Base-by-base conservation (phyloP, 2,797 vertebrate genomes). In the Kryptopterus vitreolus region DNA sequence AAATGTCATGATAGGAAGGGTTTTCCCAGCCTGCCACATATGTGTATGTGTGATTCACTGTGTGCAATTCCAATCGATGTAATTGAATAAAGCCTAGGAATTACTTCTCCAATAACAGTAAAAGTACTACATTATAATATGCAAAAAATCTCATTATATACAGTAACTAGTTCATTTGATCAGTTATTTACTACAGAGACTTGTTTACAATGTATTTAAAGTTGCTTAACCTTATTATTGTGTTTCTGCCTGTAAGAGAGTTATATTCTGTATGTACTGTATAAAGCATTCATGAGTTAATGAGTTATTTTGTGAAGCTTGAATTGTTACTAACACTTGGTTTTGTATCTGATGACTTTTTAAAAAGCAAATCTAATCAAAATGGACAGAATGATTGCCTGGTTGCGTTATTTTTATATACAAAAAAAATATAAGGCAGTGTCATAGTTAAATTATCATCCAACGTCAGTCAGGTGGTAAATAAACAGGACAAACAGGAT, bases 191-290 rank as follows among this genome's bases (percentile, higher is more conserved):
- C 22, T 59, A 24, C 61, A 33, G 48, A 63, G 38, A 24, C 33
- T 35, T 53, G 76, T 77, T 77, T 77, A 77, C 76, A 77, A 24
- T 35, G 15, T 77, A 77, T 77, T 66, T 77, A 68, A 57, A 38
- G 22, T 70, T 59, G 59, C 13, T 31, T 35, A 63, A 52, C 20
- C 12, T n/a, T 38, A 26, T 63, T 52, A n/a, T 72, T 75, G 52
- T 76, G 26, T 31, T 78, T 70, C 65, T 69, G 53, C n/a, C 8
- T 74, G 33, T 58, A 43, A 68, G 59, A 43, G 31, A 5, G 15
- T 55, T 65, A 18, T 55, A 24, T 61, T 61, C 29, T 61, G 26
- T 33, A 33, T 71, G 69, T 71, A 22, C 26, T 71, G 50, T 71
- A 71, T 71, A 71, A 71, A 52, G 50, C 46, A 10, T 46, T 31